Evolutionary conservation across 1,140 invertebrate genomes (phyloP), one percentile per base, ranked within the genome.

Genomic region (Drosophila mojavensis): DNA sequence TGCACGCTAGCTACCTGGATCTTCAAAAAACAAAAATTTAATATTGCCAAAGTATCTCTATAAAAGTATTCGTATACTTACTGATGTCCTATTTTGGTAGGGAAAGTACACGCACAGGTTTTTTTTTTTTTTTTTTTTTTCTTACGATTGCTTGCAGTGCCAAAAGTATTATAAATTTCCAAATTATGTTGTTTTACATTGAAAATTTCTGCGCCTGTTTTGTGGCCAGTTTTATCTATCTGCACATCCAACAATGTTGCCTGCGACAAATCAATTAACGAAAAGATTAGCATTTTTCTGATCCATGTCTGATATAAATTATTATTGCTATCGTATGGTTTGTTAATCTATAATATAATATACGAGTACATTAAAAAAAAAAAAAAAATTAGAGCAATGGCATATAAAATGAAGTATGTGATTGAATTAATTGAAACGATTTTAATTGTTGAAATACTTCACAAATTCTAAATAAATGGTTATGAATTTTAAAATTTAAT

Each of bases 401-500:
- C n/a, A 59, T 53, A 30, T 20, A 33, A 33, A 47, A 50, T 17
- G 36, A 56, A 33, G 26, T 24, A 50, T 50, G 24, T 47, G 43
- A 47, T 47, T 45, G 48, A 48, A 39, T 13, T 39, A 50, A 30
- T 30, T 51, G 26, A 36, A 54, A 47, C 41, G 43, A 48, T 63
- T 70, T 71, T 58, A 71, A 65, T 51, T 59, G 62, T 71, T 65
- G 65, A 53, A 24, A 36, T 30, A 50, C n/a, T 63, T 9, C 33
- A 56, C 51, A 55, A 70, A 30, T 63, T 48, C 67, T 56, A 64
- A 70, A 56, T 70, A 64, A 70, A 50, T 48, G 36, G 60, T 70
- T 63, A 70, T 56, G 48, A n/a, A 43, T 50, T 68, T 61, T 50
- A 17, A 56, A 51, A 33, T 53, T 0, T 33, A 51, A 33, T 36